Evolutionary conservation across 2,113 vertebrate genomes (phyloP), one percentile per base, ranked within the genome.

Genomic region (Sylvia atricapilla): DNA sequence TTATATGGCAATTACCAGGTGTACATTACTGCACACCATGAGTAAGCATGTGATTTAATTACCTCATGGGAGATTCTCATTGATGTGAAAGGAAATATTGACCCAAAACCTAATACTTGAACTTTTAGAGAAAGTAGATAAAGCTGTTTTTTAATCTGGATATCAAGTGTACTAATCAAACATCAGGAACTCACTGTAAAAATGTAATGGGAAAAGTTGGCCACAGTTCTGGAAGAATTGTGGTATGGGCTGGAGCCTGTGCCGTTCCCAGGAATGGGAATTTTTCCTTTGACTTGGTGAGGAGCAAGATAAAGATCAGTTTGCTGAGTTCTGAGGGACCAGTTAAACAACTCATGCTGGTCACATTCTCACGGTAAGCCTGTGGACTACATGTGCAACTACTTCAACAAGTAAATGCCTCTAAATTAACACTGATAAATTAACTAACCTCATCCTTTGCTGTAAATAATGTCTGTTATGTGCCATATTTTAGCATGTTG

Each of bases 321-420:
- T 78, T 90, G 63, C 70, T 64, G 83, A 67, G 81, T 63, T 87
- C 43, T 74, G 76, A 93, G 59, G 56, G 86, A 89, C 91, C 90
- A 92, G 94, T 96, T 90, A 21, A 74, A 85, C 96, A 96, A 75
- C 94, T 96, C 88, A 15, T 37, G 92, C 67, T 90, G 88, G 88
- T 95, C 37, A 11, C 28, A 25, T 83, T 91, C 78, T 85, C 84
- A 83, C 89, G 79, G 66, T 88, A 90, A 73, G 67, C 58, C 44
- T 46, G 6, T 49, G 77, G 64, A 76, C 76, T 63, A 63, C 59
- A 46, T 21, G 15, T 84, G 58, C 46, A 84, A 33, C 79, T 88
- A 16, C 74, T 93, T 74, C 64, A 63, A 44, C 41, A 76, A 73
- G 62, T 88, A 83, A 70, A 76, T 68, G 49, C 46, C 64, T 85